A percentile compares a stretch with the other conserved stretches of the same genome.
Conservation (phyloP, 1,140 invertebrate genomes). For the Bombus polaris region DNA sequence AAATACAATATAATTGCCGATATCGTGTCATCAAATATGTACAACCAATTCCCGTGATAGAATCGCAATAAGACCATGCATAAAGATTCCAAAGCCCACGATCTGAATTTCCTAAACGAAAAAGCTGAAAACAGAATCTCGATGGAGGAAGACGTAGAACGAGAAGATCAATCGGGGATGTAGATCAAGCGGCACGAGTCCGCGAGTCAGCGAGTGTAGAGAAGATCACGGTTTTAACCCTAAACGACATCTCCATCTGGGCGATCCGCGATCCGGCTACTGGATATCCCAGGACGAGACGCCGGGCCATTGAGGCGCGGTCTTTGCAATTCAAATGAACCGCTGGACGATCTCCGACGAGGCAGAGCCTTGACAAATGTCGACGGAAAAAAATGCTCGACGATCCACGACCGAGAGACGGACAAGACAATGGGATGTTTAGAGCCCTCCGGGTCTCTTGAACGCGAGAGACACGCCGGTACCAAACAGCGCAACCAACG, state of each 20-base stretch:
- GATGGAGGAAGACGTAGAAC: not conserved
- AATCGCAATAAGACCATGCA: no score
- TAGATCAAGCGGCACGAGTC: slow-evolving; percentile 10
- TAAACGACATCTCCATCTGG: slow-evolving; percentile 63
- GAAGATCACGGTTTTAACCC: slow-evolving; percentile 42
- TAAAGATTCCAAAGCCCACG: no score
- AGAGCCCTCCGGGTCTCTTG: slow-evolving; percentile 49
- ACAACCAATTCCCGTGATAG: no score
- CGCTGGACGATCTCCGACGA: slow-evolving; percentile 39
- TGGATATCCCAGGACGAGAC: slow-evolving; percentile 29
- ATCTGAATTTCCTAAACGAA: not conserved
- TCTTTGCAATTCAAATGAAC: slow-evolving; percentile 70
- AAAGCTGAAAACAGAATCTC: not conserved
- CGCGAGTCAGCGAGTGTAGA: not conserved
- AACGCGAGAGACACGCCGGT: slow-evolving; percentile 49
- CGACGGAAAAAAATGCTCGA: slow-evolving; percentile 54
- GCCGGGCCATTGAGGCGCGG: slow-evolving; percentile 5
- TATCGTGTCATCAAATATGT: no score
- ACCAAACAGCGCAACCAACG: slow-evolving; percentile 21
- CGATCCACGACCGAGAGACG: slow-evolving; percentile 59
- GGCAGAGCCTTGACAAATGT: slow-evolving; percentile 70
- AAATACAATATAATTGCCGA: no score
- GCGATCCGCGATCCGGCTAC: slow-evolving; percentile 32
- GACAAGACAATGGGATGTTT: slow-evolving; percentile 76
- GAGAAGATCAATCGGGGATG: slow-evolving; percentile 6